phyloP scores from a whole-genome alignment of 2,797 vertebrate genomes.

The Spinus olivaceus region DNA sequence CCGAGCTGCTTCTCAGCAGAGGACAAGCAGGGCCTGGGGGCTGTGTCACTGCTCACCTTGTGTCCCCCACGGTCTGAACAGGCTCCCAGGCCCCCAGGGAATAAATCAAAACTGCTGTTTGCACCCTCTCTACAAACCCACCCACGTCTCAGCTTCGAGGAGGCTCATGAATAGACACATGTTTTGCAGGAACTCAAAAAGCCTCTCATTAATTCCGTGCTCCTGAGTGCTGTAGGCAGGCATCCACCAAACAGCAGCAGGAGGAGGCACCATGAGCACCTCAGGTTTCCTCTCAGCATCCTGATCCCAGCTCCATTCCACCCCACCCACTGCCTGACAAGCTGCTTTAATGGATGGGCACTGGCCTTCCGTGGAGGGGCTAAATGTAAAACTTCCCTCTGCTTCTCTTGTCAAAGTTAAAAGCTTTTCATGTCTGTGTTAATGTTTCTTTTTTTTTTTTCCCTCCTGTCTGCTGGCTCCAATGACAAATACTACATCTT shows the following conservation, averaged over 20 bases:
- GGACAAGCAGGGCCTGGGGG: not conserved
- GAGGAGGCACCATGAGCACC: not conserved
- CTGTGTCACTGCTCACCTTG: not conserved
- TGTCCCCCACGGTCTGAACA: not conserved
- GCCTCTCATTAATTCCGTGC: accelerated
- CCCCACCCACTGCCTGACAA: slow-evolving; percentile 6
- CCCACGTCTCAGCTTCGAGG: not conserved
- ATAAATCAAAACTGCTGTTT: not conserved
- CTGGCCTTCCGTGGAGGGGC: slow-evolving; percentile 59
- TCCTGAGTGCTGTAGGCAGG: not conserved
- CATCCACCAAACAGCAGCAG: not conserved
- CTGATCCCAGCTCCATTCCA: not conserved
- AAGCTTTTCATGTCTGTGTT: slow-evolving; percentile 78
- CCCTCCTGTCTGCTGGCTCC: slow-evolving; percentile 71
- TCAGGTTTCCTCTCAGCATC: not conserved
- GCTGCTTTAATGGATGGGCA: slow-evolving; percentile 61
- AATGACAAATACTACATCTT: slow-evolving; percentile 75
- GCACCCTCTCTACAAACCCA: not conserved
- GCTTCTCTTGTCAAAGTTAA: slow-evolving; percentile 77
- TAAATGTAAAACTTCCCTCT: slow-evolving; percentile 76
- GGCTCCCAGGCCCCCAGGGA: not conserved
- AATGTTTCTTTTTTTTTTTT: slow-evolving; percentile 52
- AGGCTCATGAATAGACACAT: not conserved
- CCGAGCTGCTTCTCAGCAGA: not conserved
- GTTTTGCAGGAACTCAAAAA: not conserved